Conservation (phyloP, 2,113 vertebrate genomes). For the Meriones unguiculatus region DNA sequence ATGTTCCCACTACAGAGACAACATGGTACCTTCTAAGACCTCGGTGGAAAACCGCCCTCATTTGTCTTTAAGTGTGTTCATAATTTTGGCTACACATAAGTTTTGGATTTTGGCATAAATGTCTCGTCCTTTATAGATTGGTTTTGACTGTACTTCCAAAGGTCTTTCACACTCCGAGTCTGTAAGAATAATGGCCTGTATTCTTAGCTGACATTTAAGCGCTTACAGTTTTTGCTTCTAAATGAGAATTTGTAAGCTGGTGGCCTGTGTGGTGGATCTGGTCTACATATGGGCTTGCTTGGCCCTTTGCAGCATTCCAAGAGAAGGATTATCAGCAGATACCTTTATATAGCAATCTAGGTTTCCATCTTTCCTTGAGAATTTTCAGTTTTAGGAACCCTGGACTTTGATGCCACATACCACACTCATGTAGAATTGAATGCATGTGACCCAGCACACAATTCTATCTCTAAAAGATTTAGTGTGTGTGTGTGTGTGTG, state of each 20-base stretch:
- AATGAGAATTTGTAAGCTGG: slow-evolving; percentile 54
- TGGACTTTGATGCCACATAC: fast-evolving
- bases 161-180: slow-evolving; percentile 27
- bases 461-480: not conserved
- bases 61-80: slow-evolving; percentile 11
- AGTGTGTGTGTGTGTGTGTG: not conserved
- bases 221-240: slow-evolving; percentile 33
- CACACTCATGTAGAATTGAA: not conserved
- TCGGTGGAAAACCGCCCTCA: not conserved
- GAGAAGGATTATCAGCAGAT: not conserved
- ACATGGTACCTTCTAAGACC: not conserved
- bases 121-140: slow-evolving; percentile 51
- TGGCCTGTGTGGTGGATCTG: slow-evolving; percentile 44
- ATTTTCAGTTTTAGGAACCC: not conserved
- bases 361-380: not conserved
- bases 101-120: slow-evolving; percentile 52
- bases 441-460: not conserved
- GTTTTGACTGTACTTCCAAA: slow-evolving; percentile 52
- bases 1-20: not conserved
- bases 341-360: not conserved
- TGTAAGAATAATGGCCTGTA: slow-evolving; percentile 41
- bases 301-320: not conserved
- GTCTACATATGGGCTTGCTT: slow-evolving; percentile 33
- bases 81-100: not conserved
- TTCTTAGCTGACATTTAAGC: slow-evolving; percentile 27